A percentile compares a stretch with the other conserved stretches of the same genome.
Conservation (phyloP, 2,888 invertebrate genomes). For the Andrena trimmerana region DNA sequence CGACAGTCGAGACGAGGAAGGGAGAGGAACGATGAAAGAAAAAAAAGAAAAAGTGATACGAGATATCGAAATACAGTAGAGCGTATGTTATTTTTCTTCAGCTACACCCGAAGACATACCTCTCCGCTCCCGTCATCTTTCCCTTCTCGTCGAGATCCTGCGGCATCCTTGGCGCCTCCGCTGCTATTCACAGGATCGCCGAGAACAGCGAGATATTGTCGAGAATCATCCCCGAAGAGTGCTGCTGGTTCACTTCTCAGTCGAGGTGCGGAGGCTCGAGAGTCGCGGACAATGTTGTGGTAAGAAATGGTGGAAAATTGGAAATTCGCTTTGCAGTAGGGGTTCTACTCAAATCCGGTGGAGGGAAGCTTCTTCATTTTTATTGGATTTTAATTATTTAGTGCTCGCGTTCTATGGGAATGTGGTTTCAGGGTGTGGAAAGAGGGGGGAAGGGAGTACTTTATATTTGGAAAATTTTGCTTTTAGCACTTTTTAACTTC, state of each 20-base stretch:
- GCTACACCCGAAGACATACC: constrained; percentile 76
- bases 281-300: constrained; percentile 55
- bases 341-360: no score
- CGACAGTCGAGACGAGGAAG: constrained; percentile 52
- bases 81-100: constrained; percentile 52
- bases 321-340: background rate
- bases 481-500: no score
- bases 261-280: constrained; percentile 43
- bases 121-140: constrained; percentile 74
- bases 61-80: background rate
- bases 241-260: constrained; percentile 74
- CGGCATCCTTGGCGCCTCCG: constrained; percentile 63
- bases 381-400: no score
- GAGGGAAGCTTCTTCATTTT: no score
- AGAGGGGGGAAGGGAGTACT: no score
- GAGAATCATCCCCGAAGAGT: constrained; percentile 74
- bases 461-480: no score
- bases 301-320: constrained; percentile 34
- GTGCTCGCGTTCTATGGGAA: no score
- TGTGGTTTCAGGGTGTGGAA: no score
- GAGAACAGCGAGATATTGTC: constrained; percentile 69
- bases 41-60: background rate
- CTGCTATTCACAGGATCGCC: constrained; percentile 56
- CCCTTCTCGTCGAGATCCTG: constrained; percentile 74
- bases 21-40: background rate